Evolutionary conservation across 2,113 vertebrate genomes (phyloP), one percentile per base, ranked within the genome.

Genomic region (Probosciger aterrimus): DNA sequence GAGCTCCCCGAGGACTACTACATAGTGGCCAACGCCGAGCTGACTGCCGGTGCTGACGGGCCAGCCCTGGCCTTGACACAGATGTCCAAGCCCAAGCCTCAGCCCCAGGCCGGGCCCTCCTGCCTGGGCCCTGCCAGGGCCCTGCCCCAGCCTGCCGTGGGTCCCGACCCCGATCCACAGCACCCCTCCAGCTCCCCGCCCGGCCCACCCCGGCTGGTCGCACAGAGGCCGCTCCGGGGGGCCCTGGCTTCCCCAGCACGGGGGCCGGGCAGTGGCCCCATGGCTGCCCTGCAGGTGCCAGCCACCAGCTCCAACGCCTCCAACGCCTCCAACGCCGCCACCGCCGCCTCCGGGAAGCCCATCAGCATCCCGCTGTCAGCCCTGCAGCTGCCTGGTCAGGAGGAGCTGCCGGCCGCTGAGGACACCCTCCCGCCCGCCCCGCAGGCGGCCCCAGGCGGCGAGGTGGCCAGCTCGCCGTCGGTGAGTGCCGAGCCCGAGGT

Each of bases 1-100:
- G 99, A 99, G 94, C 97, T 97, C 44, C 98, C 98, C 0, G 99
- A 99, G 93, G 98, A 99, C 94, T 98, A 98, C 93, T 98, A 99
- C 57, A 98, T 98, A 14, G 98, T 98, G 93, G 98, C 98, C 43
- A 98, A 98, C 2, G 97, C 98, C 4, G 98, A 98, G 95, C 97
- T 98, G 41, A 98, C 98, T 0, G 97, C 96, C 1, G 97, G 98
- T 1, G 90, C 90, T 0, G 98, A 98, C 2, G 98, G 98, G 20
- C 98, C 97, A 0, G 90, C 98, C 6, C 91, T 98, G 20, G 97
- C 98, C 2, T 69, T 98, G 82, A 98, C 98, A 0, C 98, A 98
- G 68, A 98, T 98, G 95, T 97, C 98, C 50, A 98, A 98, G 65
- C 98, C 97, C 52, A 98, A 98, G 76, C 57, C 95, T 2, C 98